These are phyloP conservation scores for Halesus radiatus DNA, from an alignment of 1,140 invertebrate species.

Conservation along the genomic window DNA sequence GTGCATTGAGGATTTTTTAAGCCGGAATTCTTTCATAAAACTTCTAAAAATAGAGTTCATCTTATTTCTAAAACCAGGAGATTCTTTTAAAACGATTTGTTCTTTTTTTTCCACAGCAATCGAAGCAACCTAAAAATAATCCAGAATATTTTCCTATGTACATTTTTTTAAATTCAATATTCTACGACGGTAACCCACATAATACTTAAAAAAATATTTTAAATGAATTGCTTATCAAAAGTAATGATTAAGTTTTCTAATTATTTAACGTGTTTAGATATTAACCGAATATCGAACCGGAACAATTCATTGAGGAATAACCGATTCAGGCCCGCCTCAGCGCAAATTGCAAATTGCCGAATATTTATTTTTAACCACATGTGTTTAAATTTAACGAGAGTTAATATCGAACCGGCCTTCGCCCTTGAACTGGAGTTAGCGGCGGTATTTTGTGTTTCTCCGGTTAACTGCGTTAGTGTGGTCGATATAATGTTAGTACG, in stretches of 20 bases:
- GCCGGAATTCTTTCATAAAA: neutral
- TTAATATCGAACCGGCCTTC: neutral
- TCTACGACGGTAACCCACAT: no score
- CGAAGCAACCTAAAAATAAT: no score
- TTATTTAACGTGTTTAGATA: no score
- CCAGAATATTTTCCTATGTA: no score
- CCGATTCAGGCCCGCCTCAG: neutral
- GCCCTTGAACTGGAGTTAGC: constrained; percentile 8
- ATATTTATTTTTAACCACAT: neutral
- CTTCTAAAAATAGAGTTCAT: neutral
- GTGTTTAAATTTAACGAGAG: neutral
- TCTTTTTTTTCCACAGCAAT: neutral
- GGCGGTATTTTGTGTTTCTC: neutral
- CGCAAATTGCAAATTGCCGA: neutral
- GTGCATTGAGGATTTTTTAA: neutral
- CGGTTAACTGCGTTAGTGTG: neutral
- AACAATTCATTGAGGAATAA: no score
- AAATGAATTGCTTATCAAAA: no score
- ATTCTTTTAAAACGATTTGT: no score
- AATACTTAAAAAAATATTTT: no score
- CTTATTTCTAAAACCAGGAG: neutral
- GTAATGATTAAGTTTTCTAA: no score
- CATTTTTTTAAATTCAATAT: no score
- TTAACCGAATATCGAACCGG: no score
- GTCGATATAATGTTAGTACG: neutral